Evolutionary conservation across 2,113 vertebrate genomes (phyloP).

Genomic region (Sylvilagus bachmani): DNA sequence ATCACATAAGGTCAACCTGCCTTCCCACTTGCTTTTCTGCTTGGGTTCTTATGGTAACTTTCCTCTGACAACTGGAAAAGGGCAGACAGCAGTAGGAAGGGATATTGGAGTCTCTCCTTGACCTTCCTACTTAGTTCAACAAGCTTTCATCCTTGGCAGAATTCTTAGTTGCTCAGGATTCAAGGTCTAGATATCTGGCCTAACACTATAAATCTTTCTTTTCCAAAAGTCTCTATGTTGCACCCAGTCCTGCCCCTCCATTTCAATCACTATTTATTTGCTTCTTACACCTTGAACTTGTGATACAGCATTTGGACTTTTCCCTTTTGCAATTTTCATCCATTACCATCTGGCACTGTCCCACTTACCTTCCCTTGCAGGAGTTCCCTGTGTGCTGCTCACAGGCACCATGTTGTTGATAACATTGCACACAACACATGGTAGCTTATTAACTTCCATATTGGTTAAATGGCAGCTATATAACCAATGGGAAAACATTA

Average conservation of each 20-base stretch:
- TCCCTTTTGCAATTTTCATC: neutral
- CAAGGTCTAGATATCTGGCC: neutral
- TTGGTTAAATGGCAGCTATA: neutral
- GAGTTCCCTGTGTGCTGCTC: neutral
- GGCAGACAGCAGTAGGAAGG: neutral
- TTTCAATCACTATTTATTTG: neutral
- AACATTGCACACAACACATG: neutral
- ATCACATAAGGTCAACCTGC: neutral
- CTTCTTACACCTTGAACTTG: neutral
- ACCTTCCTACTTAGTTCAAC: neutral
- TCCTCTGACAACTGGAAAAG: neutral
- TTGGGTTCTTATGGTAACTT: neutral
- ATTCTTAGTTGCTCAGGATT: neutral
- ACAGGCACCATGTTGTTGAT: neutral
- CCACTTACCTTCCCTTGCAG: neutral
- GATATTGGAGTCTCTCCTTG: neutral
- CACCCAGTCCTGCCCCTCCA: neutral
- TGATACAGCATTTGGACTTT: neutral
- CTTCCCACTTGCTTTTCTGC: neutral
- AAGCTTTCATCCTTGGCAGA: neutral
- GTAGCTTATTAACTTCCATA: neutral
- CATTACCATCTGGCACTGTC: neutral
- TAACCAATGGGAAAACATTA: neutral
- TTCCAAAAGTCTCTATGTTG: neutral
- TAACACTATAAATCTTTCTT: neutral